These are phyloP conservation scores for Aldabrachelys gigantea DNA, from an alignment of 2,113 vertebrate genomes.

Conservation along the genomic window DNA sequence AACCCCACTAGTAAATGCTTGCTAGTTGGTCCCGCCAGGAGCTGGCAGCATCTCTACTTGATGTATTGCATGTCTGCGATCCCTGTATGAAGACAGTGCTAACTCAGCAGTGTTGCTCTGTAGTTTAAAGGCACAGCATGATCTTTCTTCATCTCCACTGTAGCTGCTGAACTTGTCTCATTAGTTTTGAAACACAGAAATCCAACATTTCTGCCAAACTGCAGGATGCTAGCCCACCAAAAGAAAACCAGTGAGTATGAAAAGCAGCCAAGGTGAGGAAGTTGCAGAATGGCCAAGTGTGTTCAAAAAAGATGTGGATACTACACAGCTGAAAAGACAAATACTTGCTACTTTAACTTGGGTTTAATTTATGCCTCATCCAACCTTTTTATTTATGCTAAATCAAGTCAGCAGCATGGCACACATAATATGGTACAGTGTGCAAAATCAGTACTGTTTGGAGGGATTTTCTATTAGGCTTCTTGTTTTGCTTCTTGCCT, in stretches of 20 bases:
- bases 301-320: background rate
- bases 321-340: background rate
- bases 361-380: background rate
- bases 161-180: background rate
- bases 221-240: background rate
- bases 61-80: accelerated
- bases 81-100: accelerated
- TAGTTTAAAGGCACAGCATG: background rate
- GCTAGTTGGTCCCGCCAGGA: background rate
- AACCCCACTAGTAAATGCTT: background rate
- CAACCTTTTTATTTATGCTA: background rate
- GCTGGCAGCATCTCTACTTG: background rate
- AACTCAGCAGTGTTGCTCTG: background rate
- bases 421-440: background rate
- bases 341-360: background rate
- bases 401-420: background rate
- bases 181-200: background rate
- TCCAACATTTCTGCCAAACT: background rate
- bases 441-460: background rate
- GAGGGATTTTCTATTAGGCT: background rate
- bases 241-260: background rate
- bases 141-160: background rate
- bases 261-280: background rate
- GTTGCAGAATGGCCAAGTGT: background rate
- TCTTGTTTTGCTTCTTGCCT: background rate